Conservation (phyloP, 1,140 invertebrate species). For the Cheumatopsyche charites region DNA sequence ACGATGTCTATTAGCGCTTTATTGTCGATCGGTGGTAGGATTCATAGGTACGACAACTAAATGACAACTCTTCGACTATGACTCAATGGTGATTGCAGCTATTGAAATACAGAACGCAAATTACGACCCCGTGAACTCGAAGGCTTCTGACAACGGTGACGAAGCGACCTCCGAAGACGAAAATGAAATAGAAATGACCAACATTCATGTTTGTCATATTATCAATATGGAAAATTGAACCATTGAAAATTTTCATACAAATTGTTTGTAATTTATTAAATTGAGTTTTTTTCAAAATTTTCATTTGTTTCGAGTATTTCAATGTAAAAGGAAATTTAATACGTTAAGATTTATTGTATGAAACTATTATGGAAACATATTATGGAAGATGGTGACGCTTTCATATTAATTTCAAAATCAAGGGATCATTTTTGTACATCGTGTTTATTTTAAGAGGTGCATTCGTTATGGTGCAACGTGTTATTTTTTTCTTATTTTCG, state of each 20-base stretch:
- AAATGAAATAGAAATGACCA: no score
- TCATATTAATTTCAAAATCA: no score
- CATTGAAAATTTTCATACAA: no score
- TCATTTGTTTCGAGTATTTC: no score
- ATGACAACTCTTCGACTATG: not conserved
- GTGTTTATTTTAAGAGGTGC: constrained; percentile 20
- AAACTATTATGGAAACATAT: no score
- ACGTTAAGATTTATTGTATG: no score
- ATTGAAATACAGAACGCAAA: not conserved
- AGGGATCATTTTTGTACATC: constrained; percentile 5
- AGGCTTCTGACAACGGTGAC: constrained; percentile 19
- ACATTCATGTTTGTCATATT: no score
- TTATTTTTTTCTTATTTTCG: constrained; percentile 33
- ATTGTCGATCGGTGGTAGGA: not conserved
- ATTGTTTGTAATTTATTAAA: no score
- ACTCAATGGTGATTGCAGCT: not conserved
- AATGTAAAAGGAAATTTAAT: no score
- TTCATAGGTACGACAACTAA: not conserved
- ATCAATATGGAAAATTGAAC: no score
- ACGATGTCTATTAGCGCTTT: constrained; percentile 5
- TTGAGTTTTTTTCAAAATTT: no score
- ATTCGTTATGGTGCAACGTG: not conserved
- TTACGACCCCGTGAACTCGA: not conserved
- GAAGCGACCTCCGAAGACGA: constrained; percentile 9
- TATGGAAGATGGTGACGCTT: no score